phyloP scores from a whole-genome alignment of 2,113 vertebrate genomes.

The Sula dactylatra region DNA sequence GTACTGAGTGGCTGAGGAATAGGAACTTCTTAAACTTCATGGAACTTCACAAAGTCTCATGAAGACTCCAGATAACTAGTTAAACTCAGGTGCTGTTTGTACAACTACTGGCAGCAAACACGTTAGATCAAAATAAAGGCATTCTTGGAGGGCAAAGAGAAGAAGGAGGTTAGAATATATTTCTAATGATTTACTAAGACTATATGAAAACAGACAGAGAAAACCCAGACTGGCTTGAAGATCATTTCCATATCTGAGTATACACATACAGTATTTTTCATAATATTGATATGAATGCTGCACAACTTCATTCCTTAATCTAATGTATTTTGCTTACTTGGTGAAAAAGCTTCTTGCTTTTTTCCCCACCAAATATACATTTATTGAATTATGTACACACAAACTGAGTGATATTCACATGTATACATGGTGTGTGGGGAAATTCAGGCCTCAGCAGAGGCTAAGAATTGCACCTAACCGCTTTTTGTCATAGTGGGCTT shows the following conservation, averaged over 20 bases:
- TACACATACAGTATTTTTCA: not conserved
- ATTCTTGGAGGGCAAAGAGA: not conserved
- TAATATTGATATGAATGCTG: not conserved
- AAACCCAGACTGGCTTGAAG: not conserved
- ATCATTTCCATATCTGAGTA: not conserved
- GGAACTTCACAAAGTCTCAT: not conserved
- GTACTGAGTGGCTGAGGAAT: not conserved
- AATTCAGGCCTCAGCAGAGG: not conserved
- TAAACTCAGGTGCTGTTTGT: not conserved
- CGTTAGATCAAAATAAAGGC: not conserved
- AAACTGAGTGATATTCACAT: not conserved
- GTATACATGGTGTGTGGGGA: accelerated
- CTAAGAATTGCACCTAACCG: not conserved
- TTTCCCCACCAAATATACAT: not conserved
- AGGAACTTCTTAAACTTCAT: not conserved
- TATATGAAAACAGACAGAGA: not conserved
- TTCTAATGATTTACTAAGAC: not conserved
- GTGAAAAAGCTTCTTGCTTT: not conserved
- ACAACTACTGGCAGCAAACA: not conserved
- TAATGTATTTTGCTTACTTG: not conserved
- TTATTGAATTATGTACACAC: not conserved
- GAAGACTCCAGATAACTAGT: not conserved
- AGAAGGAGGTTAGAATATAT: not conserved
- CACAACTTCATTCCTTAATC: not conserved
- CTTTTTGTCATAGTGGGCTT: not conserved